Evolutionary conservation across 64 coral and sea anemone genomes (phyloP), one percentile per base, ranked within the genome.

Genomic region (Cladopsammia gracilis): DNA sequence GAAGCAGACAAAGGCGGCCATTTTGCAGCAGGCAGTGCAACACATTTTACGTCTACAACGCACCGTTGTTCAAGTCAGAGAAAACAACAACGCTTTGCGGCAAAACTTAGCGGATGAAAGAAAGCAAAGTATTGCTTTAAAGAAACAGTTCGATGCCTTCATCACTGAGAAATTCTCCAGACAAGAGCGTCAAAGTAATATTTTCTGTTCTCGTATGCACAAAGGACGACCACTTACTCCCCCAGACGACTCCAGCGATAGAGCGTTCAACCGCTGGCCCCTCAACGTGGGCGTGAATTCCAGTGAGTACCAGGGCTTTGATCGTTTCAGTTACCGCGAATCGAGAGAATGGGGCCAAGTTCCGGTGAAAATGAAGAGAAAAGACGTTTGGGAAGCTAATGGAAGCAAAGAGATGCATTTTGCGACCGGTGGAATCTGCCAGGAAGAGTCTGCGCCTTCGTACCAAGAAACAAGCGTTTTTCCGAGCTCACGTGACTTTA

Each of bases 21-120:
- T 98, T 34, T 62, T 98, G 22, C 92, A 98, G 53, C 96, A 98
- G 60, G 96, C 96, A n/a, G 78, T 92, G 10, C 96, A 98, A 48
- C 92, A 98, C 68, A 94, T 98, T 22, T 69, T 91, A 11, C 82
- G 93, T 5, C 88, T 98, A 23, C 96, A 98, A 44, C 88, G 92
- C 42, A 84, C 96, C 48, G 77, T 98, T 26, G 74, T 94, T 16
- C 96, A 98, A 54, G 81, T 98, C 49, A 91, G 81, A 49, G 81
- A 82, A 20, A 93, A 91, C 22, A 98, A 98, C 42, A 85, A 87
- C 23, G 15, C 51, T 10, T 50, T 93, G 48, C 91, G 91, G 25
- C 58, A 85, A 73, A 25, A 62, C 16, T 58, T 88, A 58, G 86
- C 86, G 14, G 72, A 72, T 4, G 80, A 84, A 62, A 84, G 80